Base-by-base conservation (phyloP, 2,888 invertebrate genomes). In the Brassicogethes aeneus region DNA sequence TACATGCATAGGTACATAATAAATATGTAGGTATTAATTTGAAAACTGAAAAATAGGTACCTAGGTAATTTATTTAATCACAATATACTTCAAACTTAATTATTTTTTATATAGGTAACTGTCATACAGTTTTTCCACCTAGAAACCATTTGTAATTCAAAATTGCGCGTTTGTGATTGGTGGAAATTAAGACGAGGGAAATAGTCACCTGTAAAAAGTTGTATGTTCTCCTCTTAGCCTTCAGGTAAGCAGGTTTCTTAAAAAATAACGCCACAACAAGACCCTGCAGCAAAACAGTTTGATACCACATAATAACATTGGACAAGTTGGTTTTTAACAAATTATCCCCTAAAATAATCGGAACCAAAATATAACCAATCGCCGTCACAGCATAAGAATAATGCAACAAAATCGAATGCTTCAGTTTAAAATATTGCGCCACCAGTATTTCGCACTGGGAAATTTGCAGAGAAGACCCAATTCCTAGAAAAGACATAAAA, bases 401-500 rank as follows among this genome's bases (percentile, higher is more conserved):
- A 37, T 74, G 68, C 41, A 70, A 73, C 1, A 76, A 70, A 40
- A 70, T 64, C 1, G 70, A 67, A 15, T 76, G 65, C 51, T 75
- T 77, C 17, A 75, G 66, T 46, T 73, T 66, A 56, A 79, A 79
- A 61, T 75, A 78, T 51, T 77, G 77, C 0, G 71, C 70, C 37
- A 79, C 60, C 36, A 77, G 69, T 3, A 76, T 66, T 56, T 78
- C 77, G 15, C 74, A 73, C 57, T 78, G 77, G 34, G 74, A 70
- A 13, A 73, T 71, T 15, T 75, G 70, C 35, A 78, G 57, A 1
- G 77, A 75, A 40, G 73, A 70, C 2, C 79, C 79, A 30, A 70
- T 56, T 46, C 78, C 78, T 78, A 63, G 40, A 71, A 72, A 46
- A 46, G 29, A 39, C 12, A 33, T n/a, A n/a, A n/a, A n/a, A n/a